Evolutionary conservation across 2,888 invertebrate species (phyloP).

Genomic region (Bugulina stolonifera): DNA sequence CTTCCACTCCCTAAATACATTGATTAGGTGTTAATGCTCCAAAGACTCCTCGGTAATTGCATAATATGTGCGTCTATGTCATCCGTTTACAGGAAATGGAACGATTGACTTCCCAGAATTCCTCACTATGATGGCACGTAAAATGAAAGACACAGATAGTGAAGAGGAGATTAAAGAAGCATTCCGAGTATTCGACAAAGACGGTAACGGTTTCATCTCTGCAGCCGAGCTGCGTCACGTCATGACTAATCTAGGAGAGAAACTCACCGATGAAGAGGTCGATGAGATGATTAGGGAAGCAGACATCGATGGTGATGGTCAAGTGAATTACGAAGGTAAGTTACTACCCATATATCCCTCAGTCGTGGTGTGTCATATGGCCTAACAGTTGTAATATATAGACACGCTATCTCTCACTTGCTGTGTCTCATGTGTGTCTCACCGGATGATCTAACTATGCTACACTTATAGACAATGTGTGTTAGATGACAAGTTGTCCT

Average conservation of each 20-base stretch:
- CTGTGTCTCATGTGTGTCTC: too few relatives aligned
- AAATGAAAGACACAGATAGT: slow-evolving; percentile 98
- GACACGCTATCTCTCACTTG: too few relatives aligned
- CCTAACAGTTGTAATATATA: background rate
- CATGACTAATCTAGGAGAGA: slow-evolving; percentile 99
- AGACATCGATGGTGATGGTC: slow-evolving; percentile 97
- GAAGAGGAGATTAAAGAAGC: slow-evolving; percentile 98
- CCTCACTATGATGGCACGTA: slow-evolving; percentile 99
- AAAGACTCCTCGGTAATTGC: too few relatives aligned
- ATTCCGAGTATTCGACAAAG: slow-evolving; percentile 94
- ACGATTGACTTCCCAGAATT: slow-evolving; percentile 99
- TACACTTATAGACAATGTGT: too few relatives aligned
- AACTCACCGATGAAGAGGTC: slow-evolving; percentile 97
- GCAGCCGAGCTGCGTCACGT: slow-evolving; percentile 97
- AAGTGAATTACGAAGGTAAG: slow-evolving; percentile 87
- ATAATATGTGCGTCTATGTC: too few relatives aligned
- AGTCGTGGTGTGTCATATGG: background rate
- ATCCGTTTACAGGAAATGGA: slow-evolving; percentile 87
- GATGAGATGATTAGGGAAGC: slow-evolving; percentile 99
- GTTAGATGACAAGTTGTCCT: too few relatives aligned
- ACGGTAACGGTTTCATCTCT: slow-evolving; percentile 98
- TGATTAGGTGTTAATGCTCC: too few relatives aligned
- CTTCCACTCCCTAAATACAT: too few relatives aligned
- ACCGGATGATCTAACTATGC: background rate
- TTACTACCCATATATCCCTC: too few relatives aligned